These are phyloP conservation scores for Hydrolagus affinis DNA, from an alignment of 2,113 vertebrate genomes.

Conservation along the genomic window DNA sequence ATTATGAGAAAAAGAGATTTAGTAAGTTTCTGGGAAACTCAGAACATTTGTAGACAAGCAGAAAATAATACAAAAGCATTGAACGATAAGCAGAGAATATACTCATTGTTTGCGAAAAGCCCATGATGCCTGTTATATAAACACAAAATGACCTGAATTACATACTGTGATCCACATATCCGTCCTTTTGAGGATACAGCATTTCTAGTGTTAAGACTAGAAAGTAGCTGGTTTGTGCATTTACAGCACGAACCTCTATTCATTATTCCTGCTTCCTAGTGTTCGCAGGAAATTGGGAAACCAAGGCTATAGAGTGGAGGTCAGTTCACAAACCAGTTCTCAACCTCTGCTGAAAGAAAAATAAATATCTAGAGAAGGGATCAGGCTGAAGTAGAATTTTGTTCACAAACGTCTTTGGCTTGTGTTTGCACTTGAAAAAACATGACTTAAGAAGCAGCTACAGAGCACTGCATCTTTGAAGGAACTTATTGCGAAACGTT, in stretches of 20 bases:
- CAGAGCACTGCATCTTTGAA: background rate
- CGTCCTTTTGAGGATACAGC: background rate
- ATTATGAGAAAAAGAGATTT: too few relatives aligned
- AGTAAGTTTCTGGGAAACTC: too few relatives aligned
- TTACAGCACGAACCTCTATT: background rate
- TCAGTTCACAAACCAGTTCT: background rate
- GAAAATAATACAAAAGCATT: too few relatives aligned
- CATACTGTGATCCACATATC: background rate
- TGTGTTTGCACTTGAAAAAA: background rate
- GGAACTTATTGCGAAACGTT: background rate
- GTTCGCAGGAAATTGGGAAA: background rate
- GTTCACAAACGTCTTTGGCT: background rate
- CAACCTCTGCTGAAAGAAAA: background rate
- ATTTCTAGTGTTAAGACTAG: background rate
- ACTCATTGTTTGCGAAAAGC: background rate
- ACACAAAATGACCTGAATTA: background rate
- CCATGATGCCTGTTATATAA: background rate
- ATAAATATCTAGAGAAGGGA: background rate
- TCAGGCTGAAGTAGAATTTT: conserved; percentile 5
- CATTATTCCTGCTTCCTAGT: background rate
- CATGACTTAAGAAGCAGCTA: background rate
- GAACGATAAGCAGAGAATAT: too few relatives aligned
- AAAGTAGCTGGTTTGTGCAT: background rate
- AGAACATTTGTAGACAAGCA: too few relatives aligned
- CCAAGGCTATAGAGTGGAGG: background rate